Percentiles rank a stretch among this genome's conserved stretches.
Conservation (phyloP, 1,140 invertebrate genomes). For the Ceratosolen solmsi region DNA sequence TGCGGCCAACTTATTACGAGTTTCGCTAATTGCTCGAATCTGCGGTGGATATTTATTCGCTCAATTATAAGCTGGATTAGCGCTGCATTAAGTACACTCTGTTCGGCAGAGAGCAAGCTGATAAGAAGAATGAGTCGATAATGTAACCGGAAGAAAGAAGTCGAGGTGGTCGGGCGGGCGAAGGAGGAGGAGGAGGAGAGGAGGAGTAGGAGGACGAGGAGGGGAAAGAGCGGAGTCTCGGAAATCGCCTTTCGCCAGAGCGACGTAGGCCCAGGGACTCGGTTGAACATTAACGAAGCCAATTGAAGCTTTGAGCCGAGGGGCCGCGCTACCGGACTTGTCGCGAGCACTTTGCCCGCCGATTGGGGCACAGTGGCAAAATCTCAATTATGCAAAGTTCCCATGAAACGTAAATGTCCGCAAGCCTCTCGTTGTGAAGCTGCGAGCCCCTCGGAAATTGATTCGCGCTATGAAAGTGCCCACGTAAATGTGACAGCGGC, state of each 20-base stretch:
- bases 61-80: slow-evolving; percentile 1
- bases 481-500: no score
- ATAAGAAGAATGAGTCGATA: no score
- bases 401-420: no score
- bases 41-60: not conserved
- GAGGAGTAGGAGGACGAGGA: not conserved
- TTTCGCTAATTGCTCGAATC: slow-evolving; percentile 44
- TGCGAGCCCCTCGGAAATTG: no score
- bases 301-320: not conserved
- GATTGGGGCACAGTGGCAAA: no score
- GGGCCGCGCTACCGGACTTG: no score
- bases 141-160: not conserved
- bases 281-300: not conserved
- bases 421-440: no score
- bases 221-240: no score
- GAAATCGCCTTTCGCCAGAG: not conserved
- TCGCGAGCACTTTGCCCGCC: no score
- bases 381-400: no score
- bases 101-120: no score
- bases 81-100: not conserved
- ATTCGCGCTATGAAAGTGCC: no score
- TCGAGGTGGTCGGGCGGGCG: not conserved
- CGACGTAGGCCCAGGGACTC: not conserved
- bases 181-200: not conserved
- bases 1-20: not conserved